Conservation (phyloP, 2,888 invertebrate genomes). For the Thymelicus acteon region DNA sequence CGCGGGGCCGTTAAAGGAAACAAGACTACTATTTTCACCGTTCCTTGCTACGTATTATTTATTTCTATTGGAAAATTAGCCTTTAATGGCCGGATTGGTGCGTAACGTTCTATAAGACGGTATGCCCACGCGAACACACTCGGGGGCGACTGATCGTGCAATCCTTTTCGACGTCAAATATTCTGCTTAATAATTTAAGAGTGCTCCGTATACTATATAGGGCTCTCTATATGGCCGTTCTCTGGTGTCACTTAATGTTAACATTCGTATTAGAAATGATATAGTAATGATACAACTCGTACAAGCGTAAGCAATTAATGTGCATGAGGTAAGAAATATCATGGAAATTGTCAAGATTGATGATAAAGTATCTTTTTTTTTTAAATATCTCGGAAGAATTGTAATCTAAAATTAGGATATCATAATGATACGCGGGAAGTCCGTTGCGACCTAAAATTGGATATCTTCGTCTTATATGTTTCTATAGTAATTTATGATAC, state of each 20-base stretch:
- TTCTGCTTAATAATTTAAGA: conserved; percentile 79
- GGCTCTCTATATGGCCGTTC: conserved; percentile 56
- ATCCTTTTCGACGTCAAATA: conserved; percentile 72
- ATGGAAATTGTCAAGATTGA: no score
- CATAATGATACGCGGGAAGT: no score
- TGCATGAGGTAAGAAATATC: no score
- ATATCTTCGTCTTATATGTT: no score
- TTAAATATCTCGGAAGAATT: no score
- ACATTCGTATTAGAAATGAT: conserved; percentile 57
- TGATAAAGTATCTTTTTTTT: no score
- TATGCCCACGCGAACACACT: conserved; percentile 70
- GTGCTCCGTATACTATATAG: conserved; percentile 54
- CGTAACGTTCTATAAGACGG: conserved; percentile 53
- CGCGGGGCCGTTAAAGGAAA: conserved; percentile 58
- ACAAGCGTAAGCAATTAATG: no score
- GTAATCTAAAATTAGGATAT: no score
- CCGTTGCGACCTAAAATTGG: no score
- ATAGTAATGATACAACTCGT: conserved; percentile 56
- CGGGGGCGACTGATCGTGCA: conserved; percentile 67
- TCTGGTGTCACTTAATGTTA: conserved; percentile 59
- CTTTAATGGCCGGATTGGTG: conserved; percentile 72
- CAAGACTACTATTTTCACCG: conserved; percentile 71
- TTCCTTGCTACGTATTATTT: conserved; percentile 69
- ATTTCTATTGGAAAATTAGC: conserved; percentile 82
- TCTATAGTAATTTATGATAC: no score